phyloP scores from a whole-genome alignment of 1,140 invertebrate genomes.

The Linepithema humile region DNA sequence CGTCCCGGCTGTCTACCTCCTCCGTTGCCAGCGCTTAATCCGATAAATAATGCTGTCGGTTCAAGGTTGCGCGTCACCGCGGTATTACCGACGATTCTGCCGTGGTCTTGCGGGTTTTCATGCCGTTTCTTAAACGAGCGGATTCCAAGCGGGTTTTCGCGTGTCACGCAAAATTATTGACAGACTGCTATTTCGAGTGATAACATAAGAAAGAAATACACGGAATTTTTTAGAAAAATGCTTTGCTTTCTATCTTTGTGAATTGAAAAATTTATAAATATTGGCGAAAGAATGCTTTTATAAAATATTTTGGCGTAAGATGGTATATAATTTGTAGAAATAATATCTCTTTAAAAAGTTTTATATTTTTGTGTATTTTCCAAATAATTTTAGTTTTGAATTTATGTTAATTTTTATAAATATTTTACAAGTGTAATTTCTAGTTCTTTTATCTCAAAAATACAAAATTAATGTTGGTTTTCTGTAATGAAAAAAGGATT shows the following conservation, averaged over 20 bases:
- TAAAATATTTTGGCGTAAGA: too few species aligned
- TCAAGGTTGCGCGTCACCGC: conserved; percentile 69
- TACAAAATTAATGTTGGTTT: not conserved
- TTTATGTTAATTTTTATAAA: too few species aligned
- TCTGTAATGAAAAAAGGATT: not conserved
- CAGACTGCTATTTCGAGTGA: not conserved
- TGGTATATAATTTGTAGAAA: too few species aligned
- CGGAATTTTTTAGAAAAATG: not conserved
- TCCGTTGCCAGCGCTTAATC: conserved; percentile 70
- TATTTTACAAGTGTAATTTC: too few species aligned
- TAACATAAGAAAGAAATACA: not conserved
- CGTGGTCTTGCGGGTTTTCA: conserved; percentile 21
- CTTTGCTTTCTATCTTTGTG: not conserved
- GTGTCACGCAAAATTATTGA: conserved; percentile 7
- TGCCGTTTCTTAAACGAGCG: not conserved
- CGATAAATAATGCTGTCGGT: conserved; percentile 73
- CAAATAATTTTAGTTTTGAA: too few species aligned
- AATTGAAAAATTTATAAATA: too few species aligned
- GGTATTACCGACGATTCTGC: conserved; percentile 20
- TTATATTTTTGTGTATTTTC: too few species aligned
- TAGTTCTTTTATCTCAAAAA: not conserved
- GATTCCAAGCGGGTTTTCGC: conserved; percentile 3
- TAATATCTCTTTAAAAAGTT: too few species aligned
- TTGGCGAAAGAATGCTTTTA: too few species aligned
- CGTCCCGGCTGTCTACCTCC: conserved; percentile 70